Evolutionary conservation across 1,140 invertebrate species (phyloP).

Genomic region (Agrypnia vestita): DNA sequence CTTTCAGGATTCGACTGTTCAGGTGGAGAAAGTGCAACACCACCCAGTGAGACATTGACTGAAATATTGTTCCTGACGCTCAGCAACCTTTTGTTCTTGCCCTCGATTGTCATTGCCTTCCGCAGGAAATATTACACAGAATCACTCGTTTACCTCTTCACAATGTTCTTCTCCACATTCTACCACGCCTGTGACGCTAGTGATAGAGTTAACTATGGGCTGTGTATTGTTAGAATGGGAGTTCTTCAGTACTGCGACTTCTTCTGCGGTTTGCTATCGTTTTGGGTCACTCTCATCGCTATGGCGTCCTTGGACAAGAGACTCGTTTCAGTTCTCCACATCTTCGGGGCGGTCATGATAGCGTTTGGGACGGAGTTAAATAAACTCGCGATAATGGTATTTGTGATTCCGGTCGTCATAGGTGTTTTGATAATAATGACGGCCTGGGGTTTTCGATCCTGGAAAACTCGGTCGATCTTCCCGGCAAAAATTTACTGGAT

Average conservation of each 20-base stretch:
- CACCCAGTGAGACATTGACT: slow-evolving; percentile 77
- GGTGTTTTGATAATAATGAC: slow-evolving; percentile 79
- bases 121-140: slow-evolving; percentile 86
- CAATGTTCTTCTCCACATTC: slow-evolving; percentile 92
- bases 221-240: slow-evolving; percentile 77
- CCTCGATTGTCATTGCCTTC: slow-evolving; percentile 84
- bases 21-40: slow-evolving; percentile 83
- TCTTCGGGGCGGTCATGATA: slow-evolving; percentile 85
- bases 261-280: slow-evolving; percentile 89
- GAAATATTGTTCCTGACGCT: slow-evolving; percentile 85
- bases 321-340: slow-evolving; percentile 82
- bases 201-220: slow-evolving; percentile 59
- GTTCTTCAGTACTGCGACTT: slow-evolving; percentile 94
- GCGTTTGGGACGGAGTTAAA: slow-evolving; percentile 88
- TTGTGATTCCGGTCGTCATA: slow-evolving; percentile 81
- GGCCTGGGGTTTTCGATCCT: slow-evolving; percentile 78
- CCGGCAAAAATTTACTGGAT: slow-evolving; percentile 74
- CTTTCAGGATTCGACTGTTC: slow-evolving; percentile 87
- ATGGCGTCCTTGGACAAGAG: slow-evolving; percentile 84
- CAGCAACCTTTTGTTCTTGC: slow-evolving; percentile 90
- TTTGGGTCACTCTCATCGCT: slow-evolving; percentile 93
- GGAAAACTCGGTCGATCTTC: slow-evolving; percentile 70
- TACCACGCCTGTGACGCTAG: slow-evolving; percentile 86
- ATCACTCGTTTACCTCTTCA: slow-evolving; percentile 85
- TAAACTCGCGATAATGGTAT: slow-evolving; percentile 87